Conservation (phyloP, 92 coral and sea anemone species). For the Virgularia gustaviana region DNA sequence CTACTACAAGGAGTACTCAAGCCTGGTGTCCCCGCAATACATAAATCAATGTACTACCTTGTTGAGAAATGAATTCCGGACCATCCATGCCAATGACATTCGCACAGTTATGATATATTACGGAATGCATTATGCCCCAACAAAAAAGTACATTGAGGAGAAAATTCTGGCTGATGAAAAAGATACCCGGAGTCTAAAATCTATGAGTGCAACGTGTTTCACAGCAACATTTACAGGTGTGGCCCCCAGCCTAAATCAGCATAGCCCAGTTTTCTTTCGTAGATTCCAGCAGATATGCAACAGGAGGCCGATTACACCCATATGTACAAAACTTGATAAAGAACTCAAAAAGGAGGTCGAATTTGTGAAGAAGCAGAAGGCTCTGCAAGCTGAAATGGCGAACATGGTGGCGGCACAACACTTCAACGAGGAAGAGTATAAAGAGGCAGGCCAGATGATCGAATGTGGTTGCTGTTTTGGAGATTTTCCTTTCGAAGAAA, state of each 20-base stretch:
- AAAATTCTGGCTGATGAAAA: too few relatives aligned
- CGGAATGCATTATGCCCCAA: constrained; percentile 76
- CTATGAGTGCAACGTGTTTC: constrained; percentile 6
- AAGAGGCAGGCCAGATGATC: constrained; percentile 82
- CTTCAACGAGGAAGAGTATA: constrained; percentile 80
- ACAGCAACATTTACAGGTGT: background rate
- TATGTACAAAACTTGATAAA: constrained; percentile 14
- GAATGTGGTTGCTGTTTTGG: constrained; percentile 98
- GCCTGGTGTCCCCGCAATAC: constrained; percentile 27
- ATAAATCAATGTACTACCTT: constrained; percentile 49
- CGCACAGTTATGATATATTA: constrained; percentile 48
- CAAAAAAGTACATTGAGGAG: constrained; percentile 74
- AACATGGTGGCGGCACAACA: constrained; percentile 62
- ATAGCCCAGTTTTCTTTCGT: constrained; percentile 1
- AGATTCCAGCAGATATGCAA: constrained; percentile 42
- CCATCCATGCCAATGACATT: constrained; percentile 54
- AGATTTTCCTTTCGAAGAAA: constrained; percentile 88
- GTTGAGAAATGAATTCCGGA: constrained; percentile 73
- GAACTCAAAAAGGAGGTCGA: constrained; percentile 68
- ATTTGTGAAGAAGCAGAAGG: constrained; percentile 58
- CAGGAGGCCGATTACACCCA: constrained; percentile 5
- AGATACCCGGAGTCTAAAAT: too few relatives aligned
- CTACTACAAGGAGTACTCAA: constrained; percentile 64
- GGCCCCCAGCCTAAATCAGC: background rate
- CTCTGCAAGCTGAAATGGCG: constrained; percentile 54